Evolutionary conservation across 1,140 invertebrate genomes (phyloP), one percentile per base, ranked within the genome.

Genomic region (Lordiphosa clarofinis): DNA sequence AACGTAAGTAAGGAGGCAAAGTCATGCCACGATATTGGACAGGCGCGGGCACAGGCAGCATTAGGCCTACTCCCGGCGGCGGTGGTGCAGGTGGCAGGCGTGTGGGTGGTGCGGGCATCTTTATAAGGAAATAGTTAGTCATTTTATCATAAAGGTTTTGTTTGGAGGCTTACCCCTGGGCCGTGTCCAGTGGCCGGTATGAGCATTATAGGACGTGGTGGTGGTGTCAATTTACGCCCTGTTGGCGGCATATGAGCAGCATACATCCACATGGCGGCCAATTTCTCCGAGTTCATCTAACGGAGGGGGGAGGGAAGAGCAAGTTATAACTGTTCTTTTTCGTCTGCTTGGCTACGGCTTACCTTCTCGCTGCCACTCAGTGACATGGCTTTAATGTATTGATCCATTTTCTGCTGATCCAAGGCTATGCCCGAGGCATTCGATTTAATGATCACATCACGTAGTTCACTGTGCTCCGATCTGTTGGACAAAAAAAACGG

Each of bases 251-350:
- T 88, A n/a, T 88, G 81, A 0, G 74, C 56, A 33, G 75, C 71
- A 47, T 87, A 87, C 87, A 88, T 88, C 87, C 87, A 88, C 73
- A 88, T 71, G 11, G 87, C 82, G 0, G 84, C 79, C 33, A 88
- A 39, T 56, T 88, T 88, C 15, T 88, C 82, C 4, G 63, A 72
- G 40, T 74, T 88, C 1, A 70, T 61, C 82, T 86, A 28, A 40
- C 3, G 21, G 4, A 4, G 3, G 21, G 43, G 10, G 12, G 12
- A 4, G 7, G 13, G 1, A 8, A 38, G 37, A n/a, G 8, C 5
- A 24, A 13, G 7, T 31, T 8, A 31, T 9, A 7, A 28, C 35
- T 35, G 24, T 50, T 10, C 0, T 0, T 36, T 10, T 0, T 40
- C 3, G n/a, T n/a, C n/a, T n/a, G n/a, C n/a, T n/a, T n/a, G n/a